Percentiles rank a stretch among this genome's conserved stretches.
Conservation (phyloP, 1,140 invertebrate species). For the Drosophila oshimai region DNA sequence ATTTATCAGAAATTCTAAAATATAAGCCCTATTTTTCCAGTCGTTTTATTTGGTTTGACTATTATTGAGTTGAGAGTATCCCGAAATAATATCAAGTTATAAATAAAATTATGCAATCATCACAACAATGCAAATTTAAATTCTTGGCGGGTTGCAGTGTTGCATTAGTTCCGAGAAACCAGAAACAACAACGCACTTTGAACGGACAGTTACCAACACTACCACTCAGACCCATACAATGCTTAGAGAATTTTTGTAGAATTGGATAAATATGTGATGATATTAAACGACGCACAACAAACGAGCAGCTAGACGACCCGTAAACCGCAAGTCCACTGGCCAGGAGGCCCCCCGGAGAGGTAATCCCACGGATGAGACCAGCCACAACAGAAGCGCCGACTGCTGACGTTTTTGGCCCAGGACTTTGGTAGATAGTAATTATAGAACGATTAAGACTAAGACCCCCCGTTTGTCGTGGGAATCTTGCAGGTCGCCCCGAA, state of each 20-base stretch:
- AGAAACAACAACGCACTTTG: background rate
- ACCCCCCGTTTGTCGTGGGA: background rate
- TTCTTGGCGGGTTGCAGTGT: background rate
- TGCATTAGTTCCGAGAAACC: background rate
- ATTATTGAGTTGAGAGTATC: too few species aligned
- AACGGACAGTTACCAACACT: background rate
- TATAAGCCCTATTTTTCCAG: too few species aligned
- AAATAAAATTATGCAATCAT: too few species aligned
- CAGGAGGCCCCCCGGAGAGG: constrained; percentile 9
- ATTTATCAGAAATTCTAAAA: too few species aligned
- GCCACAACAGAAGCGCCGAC: background rate
- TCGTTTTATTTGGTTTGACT: too few species aligned
- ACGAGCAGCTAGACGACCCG: constrained; percentile 12
- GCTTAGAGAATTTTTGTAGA: constrained; percentile 35
- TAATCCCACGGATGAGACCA: background rate
- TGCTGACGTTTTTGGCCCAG: constrained; percentile 45
- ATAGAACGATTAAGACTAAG: constrained; percentile 35
- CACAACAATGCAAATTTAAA: background rate
- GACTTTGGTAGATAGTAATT: constrained; percentile 50
- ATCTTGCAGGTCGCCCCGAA: constrained; percentile 16
- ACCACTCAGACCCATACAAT: background rate
- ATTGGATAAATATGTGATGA: constrained; percentile 60
- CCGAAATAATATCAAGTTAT: too few species aligned
- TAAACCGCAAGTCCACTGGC: constrained; percentile 1
- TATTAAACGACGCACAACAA: constrained; percentile 50